Evolutionary conservation across 2,888 invertebrate species (phyloP).

Genomic region (Rhyacophila evoluta): DNA sequence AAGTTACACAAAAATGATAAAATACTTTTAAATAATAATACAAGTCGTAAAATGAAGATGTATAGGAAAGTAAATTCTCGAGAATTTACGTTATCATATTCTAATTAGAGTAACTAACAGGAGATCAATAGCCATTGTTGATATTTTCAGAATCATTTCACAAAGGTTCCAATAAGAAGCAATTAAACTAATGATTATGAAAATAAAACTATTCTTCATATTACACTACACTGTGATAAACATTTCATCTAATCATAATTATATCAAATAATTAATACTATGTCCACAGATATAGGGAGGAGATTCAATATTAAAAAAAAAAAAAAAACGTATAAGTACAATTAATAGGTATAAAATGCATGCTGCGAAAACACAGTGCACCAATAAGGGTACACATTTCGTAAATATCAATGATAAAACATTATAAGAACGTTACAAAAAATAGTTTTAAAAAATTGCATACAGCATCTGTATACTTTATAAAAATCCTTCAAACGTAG

Average conservation of each 20-base stretch:
- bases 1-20: background rate
- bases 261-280: conserved; percentile 10
- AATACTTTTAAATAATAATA: background rate
- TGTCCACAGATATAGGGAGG: conserved; percentile 3
- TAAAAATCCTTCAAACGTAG: conserved; percentile 50
- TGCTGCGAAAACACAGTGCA: conserved; percentile 2
- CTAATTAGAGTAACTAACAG: conserved; percentile 1
- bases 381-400: background rate
- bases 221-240: background rate
- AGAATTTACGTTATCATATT: conserved; percentile 5
- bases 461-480: conserved; percentile 30
- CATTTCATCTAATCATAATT: conserved; percentile 9
- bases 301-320: background rate
- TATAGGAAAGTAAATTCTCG: conserved; percentile 4
- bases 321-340: conserved; percentile 12
- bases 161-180: conserved; percentile 4
- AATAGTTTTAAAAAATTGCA: background rate
- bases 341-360: conserved; percentile 13
- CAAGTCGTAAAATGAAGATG: background rate
- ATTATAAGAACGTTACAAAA: background rate
- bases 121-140: conserved; percentile 10
- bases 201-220: conserved; percentile 14
- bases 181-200: conserved; percentile 22
- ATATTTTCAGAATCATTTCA: conserved; percentile 24
- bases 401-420: background rate